A percentile compares a stretch with the other conserved stretches of the same genome.
Conservation (phyloP, 2,888 invertebrate genomes). For the Microctonus aethiopoides region DNA sequence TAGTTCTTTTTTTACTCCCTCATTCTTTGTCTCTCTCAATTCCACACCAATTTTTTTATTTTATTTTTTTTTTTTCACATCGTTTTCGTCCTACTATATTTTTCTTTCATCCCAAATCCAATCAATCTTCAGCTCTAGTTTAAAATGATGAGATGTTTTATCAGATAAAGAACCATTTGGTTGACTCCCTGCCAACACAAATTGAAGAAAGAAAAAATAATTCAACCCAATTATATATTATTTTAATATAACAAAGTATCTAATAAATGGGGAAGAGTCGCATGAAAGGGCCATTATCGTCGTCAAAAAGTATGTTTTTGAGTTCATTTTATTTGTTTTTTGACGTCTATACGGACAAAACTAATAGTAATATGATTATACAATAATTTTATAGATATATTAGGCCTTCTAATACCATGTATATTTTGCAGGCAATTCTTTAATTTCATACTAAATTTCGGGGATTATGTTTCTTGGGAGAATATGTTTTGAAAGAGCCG, state of each 20-base stretch:
- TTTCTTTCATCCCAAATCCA: slow-evolving; percentile 17
- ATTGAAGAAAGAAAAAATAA: neutral
- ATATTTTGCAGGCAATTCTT: too few species aligned
- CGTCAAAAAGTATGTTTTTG: too few species aligned
- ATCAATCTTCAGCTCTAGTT: slow-evolving; percentile 19
- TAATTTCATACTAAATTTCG: too few species aligned
- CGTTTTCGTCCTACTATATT: slow-evolving; percentile 11
- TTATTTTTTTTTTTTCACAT: slow-evolving; percentile 30
- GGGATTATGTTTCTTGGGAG: too few species aligned
- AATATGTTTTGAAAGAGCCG: too few species aligned
- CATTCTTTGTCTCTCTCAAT: slow-evolving; percentile 25
- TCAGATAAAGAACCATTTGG: neutral
- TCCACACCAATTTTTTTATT: slow-evolving; percentile 25
- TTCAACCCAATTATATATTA: neutral
- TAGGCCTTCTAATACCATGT: too few species aligned
- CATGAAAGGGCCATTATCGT: too few species aligned
- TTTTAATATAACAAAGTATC: neutral
- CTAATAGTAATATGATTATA: too few species aligned
- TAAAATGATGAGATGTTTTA: slow-evolving; percentile 9
- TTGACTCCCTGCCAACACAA: neutral
- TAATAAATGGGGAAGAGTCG: too few species aligned
- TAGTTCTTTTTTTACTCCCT: slow-evolving; percentile 34
- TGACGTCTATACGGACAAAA: too few species aligned
- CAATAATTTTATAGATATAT: too few species aligned
- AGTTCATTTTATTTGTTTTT: too few species aligned